Percentiles rank a stretch among this genome's conserved stretches.
Evolutionary conservation across 2,113 vertebrate genomes (phyloP).

Genomic region (Illadopsis cleaveri): DNA sequence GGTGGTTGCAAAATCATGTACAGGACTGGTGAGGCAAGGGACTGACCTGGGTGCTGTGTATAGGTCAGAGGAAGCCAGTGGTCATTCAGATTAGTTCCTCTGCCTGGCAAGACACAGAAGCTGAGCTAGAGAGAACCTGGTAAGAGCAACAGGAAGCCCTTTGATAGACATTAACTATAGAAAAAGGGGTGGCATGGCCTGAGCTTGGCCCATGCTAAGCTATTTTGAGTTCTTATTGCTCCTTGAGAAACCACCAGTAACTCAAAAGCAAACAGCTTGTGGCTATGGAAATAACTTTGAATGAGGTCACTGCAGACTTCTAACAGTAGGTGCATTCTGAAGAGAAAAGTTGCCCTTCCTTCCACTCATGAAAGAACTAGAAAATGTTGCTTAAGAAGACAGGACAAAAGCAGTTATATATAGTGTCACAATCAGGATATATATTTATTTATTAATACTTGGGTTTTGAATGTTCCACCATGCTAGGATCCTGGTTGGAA

Average conservation of each 20-base stretch:
- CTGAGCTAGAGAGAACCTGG: background rate
- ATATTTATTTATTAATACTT: background rate
- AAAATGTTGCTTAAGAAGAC: background rate
- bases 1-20: background rate
- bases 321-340: conserved; percentile 46
- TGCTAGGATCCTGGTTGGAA: background rate
- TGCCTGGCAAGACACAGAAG: background rate
- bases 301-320: conserved; percentile 33
- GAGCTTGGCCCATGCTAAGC: background rate
- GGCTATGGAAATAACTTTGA: conserved; percentile 32
- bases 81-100: background rate
- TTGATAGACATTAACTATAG: background rate
- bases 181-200: background rate
- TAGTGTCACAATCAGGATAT: background rate
- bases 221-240: conserved; percentile 28
- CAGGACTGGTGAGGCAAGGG: background rate
- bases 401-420: background rate
- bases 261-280: conserved; percentile 58
- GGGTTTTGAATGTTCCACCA: background rate
- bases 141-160: background rate
- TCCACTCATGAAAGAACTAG: background rate
- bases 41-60: background rate
- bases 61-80: background rate
- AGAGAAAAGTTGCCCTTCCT: background rate
- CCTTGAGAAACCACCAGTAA: conserved; percentile 31